phyloP scores from a whole-genome alignment of 2,888 invertebrate genomes.

The Archaeoteleia sp. region DNA sequence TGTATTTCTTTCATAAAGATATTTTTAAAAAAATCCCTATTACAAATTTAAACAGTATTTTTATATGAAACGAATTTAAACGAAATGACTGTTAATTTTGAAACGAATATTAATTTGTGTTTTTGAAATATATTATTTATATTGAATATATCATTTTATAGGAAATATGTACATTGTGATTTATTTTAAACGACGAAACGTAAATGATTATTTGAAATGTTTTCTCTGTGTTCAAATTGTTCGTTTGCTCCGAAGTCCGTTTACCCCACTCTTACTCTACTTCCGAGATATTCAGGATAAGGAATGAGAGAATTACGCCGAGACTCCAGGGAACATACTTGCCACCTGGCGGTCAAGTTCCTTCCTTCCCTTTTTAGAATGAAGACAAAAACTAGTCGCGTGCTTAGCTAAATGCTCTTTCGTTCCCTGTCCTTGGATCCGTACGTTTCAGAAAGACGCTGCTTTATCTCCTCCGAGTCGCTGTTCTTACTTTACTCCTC shows the following conservation, averaged over 20 bases:
- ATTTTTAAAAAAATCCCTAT: too few species aligned
- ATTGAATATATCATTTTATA: too few species aligned
- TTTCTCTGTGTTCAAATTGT: too few species aligned
- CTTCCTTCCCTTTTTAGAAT: constrained; percentile 52
- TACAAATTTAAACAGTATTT: too few species aligned
- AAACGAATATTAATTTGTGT: too few species aligned
- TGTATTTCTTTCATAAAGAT: too few species aligned
- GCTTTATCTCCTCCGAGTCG: constrained; percentile 9
- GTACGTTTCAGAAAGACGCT: constrained; percentile 43
- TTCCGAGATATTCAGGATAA: constrained; percentile 30
- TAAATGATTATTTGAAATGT: too few species aligned
- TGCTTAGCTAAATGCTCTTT: constrained; percentile 69
- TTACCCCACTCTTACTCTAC: constrained; percentile 4
- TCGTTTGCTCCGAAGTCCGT: constrained; percentile 15
- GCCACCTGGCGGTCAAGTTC: constrained; percentile 63
- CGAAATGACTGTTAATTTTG: too few species aligned
- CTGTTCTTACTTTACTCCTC: constrained; percentile 13
- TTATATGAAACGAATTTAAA: too few species aligned
- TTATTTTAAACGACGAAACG: too few species aligned
- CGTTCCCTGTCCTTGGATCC: constrained; percentile 61
- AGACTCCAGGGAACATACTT: constrained; percentile 59
- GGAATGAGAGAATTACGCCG: constrained; percentile 31
- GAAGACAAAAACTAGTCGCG: constrained; percentile 71
- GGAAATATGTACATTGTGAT: too few species aligned
- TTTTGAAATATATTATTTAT: too few species aligned